phyloP scores from a whole-genome alignment of 2,113 vertebrate genomes.

The Myrmophylax atrothorax region DNA sequence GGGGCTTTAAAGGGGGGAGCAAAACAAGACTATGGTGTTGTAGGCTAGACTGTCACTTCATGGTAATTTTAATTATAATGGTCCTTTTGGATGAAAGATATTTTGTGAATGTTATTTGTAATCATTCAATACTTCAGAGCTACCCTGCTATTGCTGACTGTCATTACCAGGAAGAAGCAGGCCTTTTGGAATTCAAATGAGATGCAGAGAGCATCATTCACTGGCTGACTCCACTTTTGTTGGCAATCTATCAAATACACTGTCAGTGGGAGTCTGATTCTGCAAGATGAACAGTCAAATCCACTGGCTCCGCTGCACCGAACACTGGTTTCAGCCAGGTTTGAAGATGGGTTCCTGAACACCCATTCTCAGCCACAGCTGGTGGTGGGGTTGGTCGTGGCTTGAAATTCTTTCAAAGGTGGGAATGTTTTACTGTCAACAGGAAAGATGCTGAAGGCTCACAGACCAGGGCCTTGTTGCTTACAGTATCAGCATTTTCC shows the following conservation, averaged over 20 bases:
- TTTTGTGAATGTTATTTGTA: neutral
- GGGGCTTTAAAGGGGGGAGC: neutral
- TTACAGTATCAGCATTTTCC: neutral
- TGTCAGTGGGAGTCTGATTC: neutral
- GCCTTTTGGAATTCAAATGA: constrained; percentile 23
- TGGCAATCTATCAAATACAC: neutral
- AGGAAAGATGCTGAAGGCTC: neutral
- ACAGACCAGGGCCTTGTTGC: rapidly evolving
- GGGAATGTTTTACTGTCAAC: neutral
- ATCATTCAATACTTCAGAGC: constrained; percentile 7
- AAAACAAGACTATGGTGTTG: neutral
- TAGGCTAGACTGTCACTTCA: neutral
- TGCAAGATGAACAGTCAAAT: neutral
- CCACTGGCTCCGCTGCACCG: rapidly evolving
- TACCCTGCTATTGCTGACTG: neutral
- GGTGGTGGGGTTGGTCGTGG: rapidly evolving
- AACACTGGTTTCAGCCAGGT: neutral
- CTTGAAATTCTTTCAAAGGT: neutral
- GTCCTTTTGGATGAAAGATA: neutral
- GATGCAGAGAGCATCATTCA: neutral
- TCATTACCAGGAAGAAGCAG: neutral
- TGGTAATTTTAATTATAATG: neutral
- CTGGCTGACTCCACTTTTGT: neutral
- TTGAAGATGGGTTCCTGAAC: neutral
- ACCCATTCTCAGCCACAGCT: neutral